A percentile compares a stretch with the other conserved stretches of the same genome.
Evolutionary conservation across 2,113 vertebrate genomes (phyloP).

Genomic region (Actenoides lindsayi): DNA sequence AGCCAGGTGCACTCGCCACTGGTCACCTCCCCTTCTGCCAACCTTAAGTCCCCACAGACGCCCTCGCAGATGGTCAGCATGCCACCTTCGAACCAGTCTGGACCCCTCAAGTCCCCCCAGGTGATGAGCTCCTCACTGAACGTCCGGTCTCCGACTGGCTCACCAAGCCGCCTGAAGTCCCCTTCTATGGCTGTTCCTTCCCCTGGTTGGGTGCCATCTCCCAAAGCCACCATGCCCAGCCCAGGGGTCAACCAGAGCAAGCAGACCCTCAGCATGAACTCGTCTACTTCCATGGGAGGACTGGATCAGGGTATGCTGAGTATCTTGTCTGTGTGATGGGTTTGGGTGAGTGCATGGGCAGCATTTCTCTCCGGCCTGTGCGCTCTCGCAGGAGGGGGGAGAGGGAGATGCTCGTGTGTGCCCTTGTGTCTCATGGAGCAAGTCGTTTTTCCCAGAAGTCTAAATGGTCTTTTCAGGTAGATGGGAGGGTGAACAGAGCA

Average conservation of each 20-base stretch:
- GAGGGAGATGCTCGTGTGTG: accelerated
- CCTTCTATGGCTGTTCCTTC: slow-evolving; percentile 90
- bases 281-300: slow-evolving; percentile 67
- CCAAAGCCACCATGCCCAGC: slow-evolving; percentile 91
- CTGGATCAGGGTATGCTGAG: slow-evolving; percentile 75
- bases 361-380: neutral
- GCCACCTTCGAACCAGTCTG: slow-evolving; percentile 81
- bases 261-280: slow-evolving; percentile 74
- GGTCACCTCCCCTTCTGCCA: slow-evolving; percentile 89
- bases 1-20: slow-evolving; percentile 89
- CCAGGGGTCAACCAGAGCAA: slow-evolving; percentile 84
- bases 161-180: slow-evolving; percentile 91
- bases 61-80: slow-evolving; percentile 83
- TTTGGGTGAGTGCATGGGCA: neutral
- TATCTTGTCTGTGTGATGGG: neutral
- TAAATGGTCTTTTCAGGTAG: neutral
- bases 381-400: accelerated
- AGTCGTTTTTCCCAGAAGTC: neutral
- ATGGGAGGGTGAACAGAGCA: neutral
- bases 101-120: slow-evolving; percentile 90
- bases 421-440: neutral
- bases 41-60: slow-evolving; percentile 92
- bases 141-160: slow-evolving; percentile 89
- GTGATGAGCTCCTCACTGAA: slow-evolving; percentile 87
- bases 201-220: slow-evolving; percentile 90